Evolutionary conservation across 2,888 invertebrate species (phyloP), one percentile per base, ranked within the genome.

Genomic region (Rhingia rostrata): DNA sequence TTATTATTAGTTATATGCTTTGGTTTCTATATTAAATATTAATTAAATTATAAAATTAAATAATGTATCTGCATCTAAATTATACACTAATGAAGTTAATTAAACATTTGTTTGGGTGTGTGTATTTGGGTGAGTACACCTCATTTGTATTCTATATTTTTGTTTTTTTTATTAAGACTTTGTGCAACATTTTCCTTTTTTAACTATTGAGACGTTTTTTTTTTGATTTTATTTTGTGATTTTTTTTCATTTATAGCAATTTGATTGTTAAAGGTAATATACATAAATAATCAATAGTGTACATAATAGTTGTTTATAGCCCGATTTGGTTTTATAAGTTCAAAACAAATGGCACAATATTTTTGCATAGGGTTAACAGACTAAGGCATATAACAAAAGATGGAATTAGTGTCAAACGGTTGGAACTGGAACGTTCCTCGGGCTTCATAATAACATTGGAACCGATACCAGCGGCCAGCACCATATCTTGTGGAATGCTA

Each of bases 391-490:
- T 43, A 35, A 64, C 43, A 32, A 79, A 37, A 22, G 79, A 74
- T 53, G 54, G 64, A 41, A 60, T 60, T 10, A 66, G 6, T 4
- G 56, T 47, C 32, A 80, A 33, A 58, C 63, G 54, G 45, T 14
- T 53, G 1, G 81, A 69, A 45, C 58, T 53, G 4, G 75, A 70
- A 4, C 10, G 22, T 10, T 32, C 60, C 4, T 39, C 61, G 1
- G 81, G 41, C 53, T 81, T 81, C 12, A 43, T 37, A 37, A 70
- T n/a, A 4, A 75, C 60, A 54, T 56, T 69, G 2, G 81, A 70
- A 32, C 88, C 89, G 9, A 89, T 87, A 9, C 89, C 88, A 6
- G 89, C 89, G 43, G 61, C 61, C 37, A 88, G 87, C 30, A 88
- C 85, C 32, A 89, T 77, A 54, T 89, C 88, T 39, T 87, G 88